A percentile compares a stretch with the other conserved stretches of the same genome.
These are phyloP conservation scores for Diprion similis DNA, from an alignment of 1,140 invertebrate species.

Conservation along the genomic window DNA sequence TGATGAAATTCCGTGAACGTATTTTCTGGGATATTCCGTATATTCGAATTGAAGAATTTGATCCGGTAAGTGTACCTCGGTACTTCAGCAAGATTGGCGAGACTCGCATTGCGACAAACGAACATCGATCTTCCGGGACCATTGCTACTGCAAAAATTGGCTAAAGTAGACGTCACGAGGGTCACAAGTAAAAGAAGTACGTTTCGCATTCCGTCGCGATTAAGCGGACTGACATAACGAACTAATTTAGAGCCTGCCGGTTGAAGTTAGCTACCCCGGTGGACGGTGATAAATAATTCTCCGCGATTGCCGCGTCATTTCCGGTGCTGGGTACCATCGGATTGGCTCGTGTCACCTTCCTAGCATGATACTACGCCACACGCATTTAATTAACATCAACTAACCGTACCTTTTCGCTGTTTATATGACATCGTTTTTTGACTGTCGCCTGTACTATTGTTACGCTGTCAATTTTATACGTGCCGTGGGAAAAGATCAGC, in stretches of 20 bases:
- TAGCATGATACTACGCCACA: neutral
- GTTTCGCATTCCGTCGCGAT: conserved; percentile 2
- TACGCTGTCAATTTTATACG: too few species aligned
- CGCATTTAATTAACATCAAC: neutral
- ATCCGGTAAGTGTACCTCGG: neutral
- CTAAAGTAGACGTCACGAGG: neutral
- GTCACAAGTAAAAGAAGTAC: neutral
- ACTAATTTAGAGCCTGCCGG: conserved; percentile 1
- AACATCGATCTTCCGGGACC: neutral
- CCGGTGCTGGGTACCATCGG: neutral
- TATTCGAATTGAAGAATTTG: neutral
- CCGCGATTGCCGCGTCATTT: conserved; percentile 2
- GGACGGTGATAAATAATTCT: conserved; percentile 3
- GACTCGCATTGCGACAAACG: conserved; percentile 1
- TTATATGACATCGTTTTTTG: too few species aligned
- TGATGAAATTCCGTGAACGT: neutral
- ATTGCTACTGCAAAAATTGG: neutral
- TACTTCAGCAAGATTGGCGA: neutral
- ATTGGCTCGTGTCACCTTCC: neutral
- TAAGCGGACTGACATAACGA: neutral
- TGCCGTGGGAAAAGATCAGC: too few species aligned
- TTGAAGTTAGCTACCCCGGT: neutral
- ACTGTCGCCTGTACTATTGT: too few species aligned
- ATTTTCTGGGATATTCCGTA: neutral
- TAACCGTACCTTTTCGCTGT: neutral